A percentile compares a stretch with the other conserved stretches of the same genome.
phyloP scores from a whole-genome alignment of 2,113 vertebrate genomes.

The Paedocypris sp. region DNA sequence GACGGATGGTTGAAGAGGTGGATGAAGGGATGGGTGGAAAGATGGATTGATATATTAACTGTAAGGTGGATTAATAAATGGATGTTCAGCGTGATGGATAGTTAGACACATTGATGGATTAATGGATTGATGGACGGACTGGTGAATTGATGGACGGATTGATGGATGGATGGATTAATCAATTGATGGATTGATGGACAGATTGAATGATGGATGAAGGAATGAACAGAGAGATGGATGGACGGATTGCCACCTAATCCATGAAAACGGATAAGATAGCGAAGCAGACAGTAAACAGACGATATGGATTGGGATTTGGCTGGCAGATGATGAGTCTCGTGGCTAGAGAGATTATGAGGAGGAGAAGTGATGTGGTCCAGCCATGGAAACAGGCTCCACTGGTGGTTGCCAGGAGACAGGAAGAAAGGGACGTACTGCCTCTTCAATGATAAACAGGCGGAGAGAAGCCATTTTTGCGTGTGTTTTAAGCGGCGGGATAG shows the following conservation, averaged over 20 bases:
- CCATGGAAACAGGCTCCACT: conserved; percentile 34
- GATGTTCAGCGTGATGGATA: too few species aligned
- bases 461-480: conserved; percentile 21
- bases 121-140: not conserved
- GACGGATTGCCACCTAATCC: too few species aligned
- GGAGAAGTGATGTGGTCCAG: conserved; percentile 23
- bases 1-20: not conserved
- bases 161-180: not conserved
- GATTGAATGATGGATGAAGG: not conserved
- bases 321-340: conserved; percentile 9
- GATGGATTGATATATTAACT: too few species aligned
- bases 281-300: not conserved
- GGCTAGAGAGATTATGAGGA: not conserved
- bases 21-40: not conserved
- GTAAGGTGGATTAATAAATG: too few species aligned
- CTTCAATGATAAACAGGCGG: conserved; percentile 26
- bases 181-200: not conserved
- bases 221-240: not conserved
- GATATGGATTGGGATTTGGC: not conserved
- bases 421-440: conserved; percentile 5
- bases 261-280: not conserved
- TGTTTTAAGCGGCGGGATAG: not conserved
- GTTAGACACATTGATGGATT: not conserved
- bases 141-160: not conserved
- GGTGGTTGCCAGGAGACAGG: conserved; percentile 37